Evolutionary conservation across 2,888 invertebrate genomes (phyloP).

Genomic region (Euproctis similis): DNA sequence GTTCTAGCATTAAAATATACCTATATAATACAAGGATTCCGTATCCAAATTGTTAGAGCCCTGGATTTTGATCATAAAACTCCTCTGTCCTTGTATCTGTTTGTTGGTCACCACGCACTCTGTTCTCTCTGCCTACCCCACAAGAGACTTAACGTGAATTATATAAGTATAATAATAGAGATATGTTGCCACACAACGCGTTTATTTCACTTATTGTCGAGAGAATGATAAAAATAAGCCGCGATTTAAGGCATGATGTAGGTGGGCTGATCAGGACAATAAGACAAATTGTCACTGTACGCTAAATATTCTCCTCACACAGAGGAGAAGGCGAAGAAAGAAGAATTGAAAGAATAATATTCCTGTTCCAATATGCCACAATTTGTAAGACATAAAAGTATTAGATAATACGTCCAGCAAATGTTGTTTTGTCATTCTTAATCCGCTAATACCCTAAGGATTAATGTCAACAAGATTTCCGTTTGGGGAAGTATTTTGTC

Average conservation of each 20-base stretch:
- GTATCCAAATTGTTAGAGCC: too few relatives aligned
- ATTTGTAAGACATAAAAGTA: slow-evolving; percentile 32
- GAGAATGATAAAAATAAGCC: slow-evolving; percentile 56
- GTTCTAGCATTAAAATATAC: slow-evolving; percentile 24
- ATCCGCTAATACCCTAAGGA: slow-evolving; percentile 43
- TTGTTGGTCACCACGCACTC: too few relatives aligned
- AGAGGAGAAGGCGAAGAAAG: slow-evolving; percentile 51
- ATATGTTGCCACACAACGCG: slow-evolving; percentile 60
- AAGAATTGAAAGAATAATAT: too few relatives aligned
- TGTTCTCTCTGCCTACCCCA: too few relatives aligned
- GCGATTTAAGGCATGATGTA: slow-evolving; percentile 25
- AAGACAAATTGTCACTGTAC: slow-evolving; percentile 50
- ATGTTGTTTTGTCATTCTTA: slow-evolving; percentile 31
- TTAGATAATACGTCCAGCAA: slow-evolving; percentile 33
- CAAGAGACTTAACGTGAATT: too few relatives aligned
- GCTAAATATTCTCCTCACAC: slow-evolving; percentile 63
- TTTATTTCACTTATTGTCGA: slow-evolving; percentile 45
- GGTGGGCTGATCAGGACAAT: slow-evolving; percentile 37
- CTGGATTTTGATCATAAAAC: too few relatives aligned
- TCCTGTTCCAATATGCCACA: slow-evolving; percentile 50
- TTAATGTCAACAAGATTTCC: slow-evolving; percentile 11
- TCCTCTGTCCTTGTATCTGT: too few relatives aligned
- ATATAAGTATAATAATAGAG: too few relatives aligned
- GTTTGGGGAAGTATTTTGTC: slow-evolving; percentile 8
- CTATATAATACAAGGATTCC: too few relatives aligned